These are phyloP conservation scores for Notocelia uddmanniana DNA, from an alignment of 2,888 invertebrate genomes.

Conservation along the genomic window DNA sequence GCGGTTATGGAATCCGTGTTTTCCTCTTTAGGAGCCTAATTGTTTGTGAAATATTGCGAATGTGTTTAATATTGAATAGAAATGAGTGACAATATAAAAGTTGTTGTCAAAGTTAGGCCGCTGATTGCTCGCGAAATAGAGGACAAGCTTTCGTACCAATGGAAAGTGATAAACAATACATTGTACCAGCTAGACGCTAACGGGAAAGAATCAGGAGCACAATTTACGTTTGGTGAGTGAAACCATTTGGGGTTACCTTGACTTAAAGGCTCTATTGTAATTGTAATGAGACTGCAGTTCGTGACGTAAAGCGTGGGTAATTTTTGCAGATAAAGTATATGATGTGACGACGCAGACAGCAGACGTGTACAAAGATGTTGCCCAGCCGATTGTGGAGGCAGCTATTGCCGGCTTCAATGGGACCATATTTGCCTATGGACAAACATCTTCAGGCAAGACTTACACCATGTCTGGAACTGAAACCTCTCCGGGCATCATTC, in stretches of 20 bases:
- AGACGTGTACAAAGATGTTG: slow-evolving; percentile 88
- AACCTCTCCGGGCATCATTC: slow-evolving; percentile 90
- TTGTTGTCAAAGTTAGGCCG: slow-evolving; percentile 91
- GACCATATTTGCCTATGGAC: slow-evolving; percentile 96
- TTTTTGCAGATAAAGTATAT: slow-evolving; percentile 90
- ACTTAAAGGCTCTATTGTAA: slow-evolving; percentile 51
- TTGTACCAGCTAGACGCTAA: slow-evolving; percentile 86
- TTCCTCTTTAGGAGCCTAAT: slow-evolving; percentile 5
- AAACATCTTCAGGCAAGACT: slow-evolving; percentile 96
- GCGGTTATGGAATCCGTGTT: slow-evolving; percentile 2
- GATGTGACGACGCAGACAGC: slow-evolving; percentile 84
- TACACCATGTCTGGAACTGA: slow-evolving; percentile 92
- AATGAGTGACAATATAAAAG: slow-evolving; percentile 90
- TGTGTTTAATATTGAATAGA: slow-evolving; percentile 56
- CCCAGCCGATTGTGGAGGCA: slow-evolving; percentile 90
- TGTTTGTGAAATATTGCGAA: too few relatives aligned
- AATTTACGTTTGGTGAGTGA: slow-evolving; percentile 75
- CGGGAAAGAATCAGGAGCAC: slow-evolving; percentile 67
- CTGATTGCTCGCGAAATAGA: slow-evolving; percentile 88
- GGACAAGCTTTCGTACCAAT: slow-evolving; percentile 84
- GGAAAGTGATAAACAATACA: slow-evolving; percentile 87
- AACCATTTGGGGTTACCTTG: slow-evolving; percentile 53
- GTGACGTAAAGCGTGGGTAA: slow-evolving; percentile 52
- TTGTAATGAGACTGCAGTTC: slow-evolving; percentile 52
- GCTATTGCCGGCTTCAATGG: slow-evolving; percentile 92